Evolutionary conservation across 2,888 invertebrate genomes (phyloP).

Genomic region (Linyphia triangularis): DNA sequence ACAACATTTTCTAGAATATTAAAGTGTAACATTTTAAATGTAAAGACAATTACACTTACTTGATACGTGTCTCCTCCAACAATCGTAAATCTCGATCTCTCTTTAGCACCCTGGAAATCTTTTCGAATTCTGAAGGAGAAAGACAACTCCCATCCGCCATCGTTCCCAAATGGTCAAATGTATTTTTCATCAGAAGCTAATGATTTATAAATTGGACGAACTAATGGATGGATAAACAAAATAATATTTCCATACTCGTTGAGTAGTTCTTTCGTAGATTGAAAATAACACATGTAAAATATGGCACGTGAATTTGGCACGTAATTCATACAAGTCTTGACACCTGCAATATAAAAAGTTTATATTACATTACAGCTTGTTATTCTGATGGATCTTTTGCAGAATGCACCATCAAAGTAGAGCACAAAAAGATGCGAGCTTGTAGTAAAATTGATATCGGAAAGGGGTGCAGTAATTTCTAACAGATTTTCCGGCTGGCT

Average conservation of each 20-base stretch:
- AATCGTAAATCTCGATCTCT: conserved; percentile 73
- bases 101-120: conserved; percentile 72
- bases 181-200: neutral
- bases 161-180: neutral
- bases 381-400: no score
- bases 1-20: no score
- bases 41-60: conserved; percentile 75
- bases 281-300: conserved; percentile 18
- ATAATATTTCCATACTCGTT: neutral
- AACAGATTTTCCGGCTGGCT: no score
- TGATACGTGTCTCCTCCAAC: conserved; percentile 74
- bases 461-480: no score
- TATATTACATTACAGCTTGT: no score
- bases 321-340: neutral
- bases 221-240: neutral
- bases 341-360: conserved; percentile 26
- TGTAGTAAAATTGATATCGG: no score
- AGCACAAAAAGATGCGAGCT: no score
- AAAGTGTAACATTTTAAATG: no score
- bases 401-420: no score
- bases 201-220: neutral
- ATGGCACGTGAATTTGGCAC: conserved; percentile 22
- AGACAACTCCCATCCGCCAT: conserved; percentile 72
- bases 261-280: neutral
- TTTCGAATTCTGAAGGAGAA: conserved; percentile 71